Percentiles rank a stretch among this genome's conserved stretches.
Conservation (phyloP, 2,797 vertebrate species). For the Hozukius guyotensis region DNA sequence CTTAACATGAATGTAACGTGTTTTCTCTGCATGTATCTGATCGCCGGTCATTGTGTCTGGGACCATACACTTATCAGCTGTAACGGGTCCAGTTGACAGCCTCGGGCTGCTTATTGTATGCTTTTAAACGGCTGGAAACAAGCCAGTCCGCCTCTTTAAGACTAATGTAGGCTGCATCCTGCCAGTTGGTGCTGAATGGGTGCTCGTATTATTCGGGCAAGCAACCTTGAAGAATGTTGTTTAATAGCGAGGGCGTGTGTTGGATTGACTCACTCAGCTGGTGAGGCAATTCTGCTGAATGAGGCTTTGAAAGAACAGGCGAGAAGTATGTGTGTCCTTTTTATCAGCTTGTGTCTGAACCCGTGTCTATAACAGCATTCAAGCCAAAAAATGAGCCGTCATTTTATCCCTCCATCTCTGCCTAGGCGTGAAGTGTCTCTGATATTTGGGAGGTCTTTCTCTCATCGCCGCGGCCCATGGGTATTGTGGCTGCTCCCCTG, state of each 20-base stretch:
- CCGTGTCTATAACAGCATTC: neutral
- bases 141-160: slow-evolving; percentile 45
- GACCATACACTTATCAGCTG: slow-evolving; percentile 55
- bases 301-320: neutral
- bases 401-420: slow-evolving; percentile 6
- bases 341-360: neutral
- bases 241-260: neutral
- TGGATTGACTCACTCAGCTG: neutral
- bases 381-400: slow-evolving; percentile 8
- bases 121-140: slow-evolving; percentile 58
- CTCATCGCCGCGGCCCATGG: slow-evolving; percentile 46
- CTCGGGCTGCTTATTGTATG: slow-evolving; percentile 58
- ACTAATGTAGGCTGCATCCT: slow-evolving; percentile 57
- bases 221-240: neutral
- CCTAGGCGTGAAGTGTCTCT: slow-evolving; percentile 40
- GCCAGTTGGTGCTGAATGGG: slow-evolving; percentile 23
- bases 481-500: slow-evolving; percentile 34
- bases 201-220: slow-evolving; percentile 13
- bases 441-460: slow-evolving; percentile 55
- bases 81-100: slow-evolving; percentile 41
- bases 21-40: slow-evolving; percentile 66
- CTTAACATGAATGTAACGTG: slow-evolving; percentile 51
- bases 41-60: slow-evolving; percentile 71
- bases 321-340: neutral
- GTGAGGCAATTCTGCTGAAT: neutral